Evolutionary conservation across 2,113 vertebrate genomes (phyloP), one percentile per base, ranked within the genome.

Genomic region (Echinops telfairi): DNA sequence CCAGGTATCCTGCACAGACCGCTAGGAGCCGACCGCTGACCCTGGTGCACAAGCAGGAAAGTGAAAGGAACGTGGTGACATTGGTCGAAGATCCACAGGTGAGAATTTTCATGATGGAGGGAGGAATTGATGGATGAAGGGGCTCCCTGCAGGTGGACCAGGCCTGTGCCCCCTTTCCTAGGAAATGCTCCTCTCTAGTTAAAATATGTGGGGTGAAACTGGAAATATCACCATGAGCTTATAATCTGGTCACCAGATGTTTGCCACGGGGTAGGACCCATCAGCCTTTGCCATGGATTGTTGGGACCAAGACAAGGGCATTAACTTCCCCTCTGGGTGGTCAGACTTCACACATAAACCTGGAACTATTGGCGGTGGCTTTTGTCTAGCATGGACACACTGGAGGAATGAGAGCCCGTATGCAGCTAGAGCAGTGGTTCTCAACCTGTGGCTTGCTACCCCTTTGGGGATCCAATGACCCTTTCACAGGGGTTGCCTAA

Each of bases 61-160:
- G 47, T 0, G 31, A 31, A 14, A 25, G 66, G 68, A 14, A 22
- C 0, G 2, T 4, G 15, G 0, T 10, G 83, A 22, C 8, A 7
- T 58, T n/a, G 23, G 22, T 3, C 5, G 62, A 38, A 68, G 78
- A 33, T 1, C 22, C 47, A 53, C 47, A 53, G 47, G 2, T 53
- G 47, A 9, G 47, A 53, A 53, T 53, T 53, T 53, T 53, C 47
- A 8, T 22, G 17, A 62, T 62, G 5, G 60, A 62, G 60, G 38
- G 60, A 62, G 60, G 38, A n/a, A 6, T 3, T 60, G 2, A 23
- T 43, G 66, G 68, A 25, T 62, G 23, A 43, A 6, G 17, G 29
- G 53, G 64, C 10, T 64, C 33, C 19, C 53, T 22, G 33, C 20
- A 68, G 36, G 43, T 58, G 62, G 23, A 11, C 62, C n/a, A 47